phyloP scores from a whole-genome alignment of 2,888 invertebrate species.

The Scelioninae gen. 2 region DNA sequence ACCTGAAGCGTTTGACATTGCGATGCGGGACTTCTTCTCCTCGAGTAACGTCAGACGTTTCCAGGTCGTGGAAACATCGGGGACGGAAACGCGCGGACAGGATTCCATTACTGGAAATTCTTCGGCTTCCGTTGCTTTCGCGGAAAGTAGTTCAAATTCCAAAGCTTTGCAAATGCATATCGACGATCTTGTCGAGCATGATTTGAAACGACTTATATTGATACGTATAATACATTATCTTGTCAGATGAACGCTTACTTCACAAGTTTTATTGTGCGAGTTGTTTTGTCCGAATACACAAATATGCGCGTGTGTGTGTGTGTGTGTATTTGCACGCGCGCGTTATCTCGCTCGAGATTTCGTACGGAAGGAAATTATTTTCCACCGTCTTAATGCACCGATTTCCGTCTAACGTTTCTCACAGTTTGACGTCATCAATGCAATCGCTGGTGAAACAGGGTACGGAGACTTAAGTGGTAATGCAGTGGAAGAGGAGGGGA shows the following conservation, averaged over 20 bases:
- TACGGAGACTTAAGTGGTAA: no score
- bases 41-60: constrained; percentile 61
- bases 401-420: no score
- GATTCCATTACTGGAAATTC: constrained; percentile 63
- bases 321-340: no score
- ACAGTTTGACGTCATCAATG: no score
- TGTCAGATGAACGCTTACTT: constrained; percentile 36
- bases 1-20: constrained; percentile 50
- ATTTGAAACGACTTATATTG: constrained; percentile 57
- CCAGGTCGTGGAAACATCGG: constrained; percentile 62
- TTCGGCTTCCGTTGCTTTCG: constrained; percentile 60
- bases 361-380: no score
- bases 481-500: no score
- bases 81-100: constrained; percentile 60
- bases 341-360: no score
- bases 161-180: constrained; percentile 60
- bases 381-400: no score
- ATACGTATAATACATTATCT: constrained; percentile 55
- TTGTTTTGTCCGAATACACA: background rate
- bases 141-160: constrained; percentile 61
- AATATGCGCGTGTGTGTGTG: no score
- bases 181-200: constrained; percentile 58
- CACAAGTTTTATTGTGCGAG: constrained; percentile 17
- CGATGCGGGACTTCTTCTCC: constrained; percentile 55
- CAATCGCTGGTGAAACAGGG: no score